Percentiles rank a stretch among this genome's conserved stretches.
Conservation (phyloP, 2,888 invertebrate genomes). For the Neoaliturus tenellus region DNA sequence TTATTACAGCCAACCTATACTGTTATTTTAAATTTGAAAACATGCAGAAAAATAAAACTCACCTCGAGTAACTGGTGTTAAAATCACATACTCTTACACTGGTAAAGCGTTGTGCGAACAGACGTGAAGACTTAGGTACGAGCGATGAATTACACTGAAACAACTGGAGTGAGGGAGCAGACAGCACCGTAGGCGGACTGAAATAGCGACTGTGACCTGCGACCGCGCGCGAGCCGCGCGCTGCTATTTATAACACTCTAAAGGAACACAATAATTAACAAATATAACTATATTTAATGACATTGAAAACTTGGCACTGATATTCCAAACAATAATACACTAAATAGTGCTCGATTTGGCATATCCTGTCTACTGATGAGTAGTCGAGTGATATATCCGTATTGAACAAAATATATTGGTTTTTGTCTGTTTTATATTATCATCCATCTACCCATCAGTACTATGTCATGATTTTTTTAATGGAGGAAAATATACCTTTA, state of each 20-base stretch:
- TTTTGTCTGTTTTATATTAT: not conserved
- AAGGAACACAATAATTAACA: slow-evolving; percentile 52
- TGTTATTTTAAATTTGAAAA: not conserved
- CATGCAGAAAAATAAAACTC: not conserved
- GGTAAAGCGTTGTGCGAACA: not conserved
- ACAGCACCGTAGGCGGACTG: slow-evolving; percentile 2
- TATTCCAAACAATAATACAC: slow-evolving; percentile 35
- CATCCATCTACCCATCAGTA: no score
- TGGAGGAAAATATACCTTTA: no score
- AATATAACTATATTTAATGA: slow-evolving; percentile 51
- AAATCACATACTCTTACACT: not conserved
- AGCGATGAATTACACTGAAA: not conserved
- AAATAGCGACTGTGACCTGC: slow-evolving; percentile 45
- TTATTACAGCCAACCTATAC: not conserved
- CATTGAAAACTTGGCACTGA: slow-evolving; percentile 24
- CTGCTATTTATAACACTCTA: slow-evolving; percentile 39
- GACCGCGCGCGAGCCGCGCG: not conserved
- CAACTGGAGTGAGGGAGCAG: not conserved
- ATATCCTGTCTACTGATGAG: slow-evolving; percentile 5
- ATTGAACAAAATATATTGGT: not conserved
- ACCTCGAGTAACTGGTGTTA: not conserved
- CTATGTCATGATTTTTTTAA: no score
- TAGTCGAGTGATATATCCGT: not conserved
- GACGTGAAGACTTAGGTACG: not conserved
- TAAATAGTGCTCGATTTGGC: not conserved